Conservation (phyloP, 2,888 invertebrate species). For the Alentia gelatinosa region DNA sequence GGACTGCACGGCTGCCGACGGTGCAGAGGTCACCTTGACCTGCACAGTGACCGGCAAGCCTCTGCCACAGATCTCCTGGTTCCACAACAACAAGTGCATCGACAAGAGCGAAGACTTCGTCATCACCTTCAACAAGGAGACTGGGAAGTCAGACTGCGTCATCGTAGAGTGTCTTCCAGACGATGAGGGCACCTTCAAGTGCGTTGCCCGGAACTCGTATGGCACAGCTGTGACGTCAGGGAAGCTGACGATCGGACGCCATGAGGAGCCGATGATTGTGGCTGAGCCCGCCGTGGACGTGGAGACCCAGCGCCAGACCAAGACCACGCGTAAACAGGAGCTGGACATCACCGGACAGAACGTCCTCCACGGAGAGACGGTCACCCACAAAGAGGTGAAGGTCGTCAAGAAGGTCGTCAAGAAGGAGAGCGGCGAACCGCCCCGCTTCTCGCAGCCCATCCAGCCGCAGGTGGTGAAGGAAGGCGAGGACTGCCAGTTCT, state of each 20-base stretch:
- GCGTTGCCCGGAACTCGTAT: slow-evolving; percentile 61
- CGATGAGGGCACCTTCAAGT: slow-evolving; percentile 83
- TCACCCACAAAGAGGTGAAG: slow-evolving; percentile 58
- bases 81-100: slow-evolving; percentile 79
- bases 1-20: slow-evolving; percentile 71
- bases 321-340: slow-evolving; percentile 46
- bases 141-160: slow-evolving; percentile 77
- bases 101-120: slow-evolving; percentile 80
- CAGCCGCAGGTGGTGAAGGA: slow-evolving; percentile 80
- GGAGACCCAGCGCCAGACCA: slow-evolving; percentile 48
- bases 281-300: slow-evolving; percentile 23
- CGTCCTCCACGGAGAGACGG: slow-evolving; percentile 52
- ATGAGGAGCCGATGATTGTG: slow-evolving; percentile 17
- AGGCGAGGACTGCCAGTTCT: slow-evolving; percentile 87
- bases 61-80: slow-evolving; percentile 78
- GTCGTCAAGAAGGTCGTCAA: slow-evolving; percentile 66
- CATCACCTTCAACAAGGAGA: slow-evolving; percentile 77
- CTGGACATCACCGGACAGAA: slow-evolving; percentile 52
- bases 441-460: slow-evolving; percentile 65
- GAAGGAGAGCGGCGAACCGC: slow-evolving; percentile 66
- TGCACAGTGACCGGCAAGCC: slow-evolving; percentile 78
- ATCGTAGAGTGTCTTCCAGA: slow-evolving; percentile 80
- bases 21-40: slow-evolving; percentile 75
- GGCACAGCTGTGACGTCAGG: slow-evolving; percentile 91
- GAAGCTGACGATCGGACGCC: slow-evolving; percentile 61